Conservation (phyloP, 2,797 vertebrate genomes). For the Sphenopsis melanotis region DNA sequence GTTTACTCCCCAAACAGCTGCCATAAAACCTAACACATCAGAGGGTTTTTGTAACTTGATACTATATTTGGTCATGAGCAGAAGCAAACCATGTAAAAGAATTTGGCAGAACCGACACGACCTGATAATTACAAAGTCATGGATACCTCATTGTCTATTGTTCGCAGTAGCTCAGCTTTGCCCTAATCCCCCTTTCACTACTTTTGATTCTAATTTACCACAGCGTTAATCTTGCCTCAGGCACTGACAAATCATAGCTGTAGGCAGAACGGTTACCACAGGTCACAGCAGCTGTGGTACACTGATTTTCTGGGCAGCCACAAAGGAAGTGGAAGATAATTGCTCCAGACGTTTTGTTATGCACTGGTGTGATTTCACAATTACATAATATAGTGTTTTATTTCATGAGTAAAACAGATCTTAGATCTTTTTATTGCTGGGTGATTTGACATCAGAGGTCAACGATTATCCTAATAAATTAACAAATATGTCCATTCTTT, state of each 20-base stretch:
- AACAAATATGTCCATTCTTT: background rate
- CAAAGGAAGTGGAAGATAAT: background rate
- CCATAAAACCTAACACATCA: background rate
- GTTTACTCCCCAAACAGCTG: background rate
- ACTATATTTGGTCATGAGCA: background rate
- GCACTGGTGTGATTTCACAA: background rate
- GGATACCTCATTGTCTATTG: background rate
- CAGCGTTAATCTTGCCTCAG: background rate
- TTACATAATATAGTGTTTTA: background rate
- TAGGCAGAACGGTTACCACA: background rate
- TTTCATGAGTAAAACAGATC: background rate
- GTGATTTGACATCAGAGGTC: background rate
- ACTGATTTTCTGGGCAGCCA: background rate
- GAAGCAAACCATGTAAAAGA: background rate
- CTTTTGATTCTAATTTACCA: background rate
- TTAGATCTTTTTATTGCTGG: background rate
- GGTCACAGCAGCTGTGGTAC: background rate
- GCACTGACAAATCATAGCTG: background rate
- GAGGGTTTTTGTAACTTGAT: background rate
- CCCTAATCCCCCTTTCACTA: background rate
- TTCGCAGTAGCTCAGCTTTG: conserved; percentile 2
- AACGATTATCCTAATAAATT: background rate
- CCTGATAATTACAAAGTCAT: background rate
- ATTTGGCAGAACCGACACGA: background rate
- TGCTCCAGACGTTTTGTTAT: conserved; percentile 4